These are phyloP conservation scores for Lindbergichthys nudifrons DNA, from an alignment of 2,797 vertebrate species.

Conservation along the genomic window DNA sequence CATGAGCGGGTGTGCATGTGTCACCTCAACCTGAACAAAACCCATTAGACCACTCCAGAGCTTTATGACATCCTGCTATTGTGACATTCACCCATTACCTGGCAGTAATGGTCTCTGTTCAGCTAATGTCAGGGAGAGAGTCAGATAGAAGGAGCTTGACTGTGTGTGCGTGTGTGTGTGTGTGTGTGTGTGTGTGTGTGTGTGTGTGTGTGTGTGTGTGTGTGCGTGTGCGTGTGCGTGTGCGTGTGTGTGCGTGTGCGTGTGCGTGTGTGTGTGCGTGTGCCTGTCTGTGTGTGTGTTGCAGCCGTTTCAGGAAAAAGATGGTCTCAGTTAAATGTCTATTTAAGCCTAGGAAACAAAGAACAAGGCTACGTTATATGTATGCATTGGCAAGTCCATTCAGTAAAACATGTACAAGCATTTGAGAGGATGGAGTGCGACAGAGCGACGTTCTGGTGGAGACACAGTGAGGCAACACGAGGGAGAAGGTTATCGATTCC, in stretches of 20 bases:
- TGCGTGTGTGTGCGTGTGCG: background rate
- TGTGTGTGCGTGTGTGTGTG: conserved; percentile 35
- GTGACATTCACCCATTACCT: conserved; percentile 85
- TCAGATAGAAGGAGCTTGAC: conserved; percentile 41
- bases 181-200: conserved; percentile 6
- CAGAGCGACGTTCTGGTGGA: conserved; percentile 35
- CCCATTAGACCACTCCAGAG: conserved; percentile 84
- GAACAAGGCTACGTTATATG: background rate
- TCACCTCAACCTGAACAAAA: conserved; percentile 84
- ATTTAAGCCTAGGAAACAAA: conserved; percentile 11
- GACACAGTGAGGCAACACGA: conserved; percentile 34
- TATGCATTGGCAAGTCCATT: conserved; percentile 23
- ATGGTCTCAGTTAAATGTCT: conserved; percentile 19
- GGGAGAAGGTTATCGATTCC: conserved; percentile 73
- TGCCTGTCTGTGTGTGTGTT: background rate
- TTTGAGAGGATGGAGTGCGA: conserved; percentile 38
- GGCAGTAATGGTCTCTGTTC: conserved; percentile 83
- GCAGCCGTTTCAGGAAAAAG: conserved; percentile 20
- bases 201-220: conserved; percentile 15
- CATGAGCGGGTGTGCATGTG: conserved; percentile 57
- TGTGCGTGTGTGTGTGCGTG: no score
- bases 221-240: conserved; percentile 8
- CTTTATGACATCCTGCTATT: conserved; percentile 86
- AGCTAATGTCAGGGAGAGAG: conserved; percentile 74
- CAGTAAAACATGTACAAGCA: conserved; percentile 21